These are phyloP conservation scores for Neoascia interrupta DNA, from an alignment of 2,888 invertebrate genomes.

Conservation along the genomic window DNA sequence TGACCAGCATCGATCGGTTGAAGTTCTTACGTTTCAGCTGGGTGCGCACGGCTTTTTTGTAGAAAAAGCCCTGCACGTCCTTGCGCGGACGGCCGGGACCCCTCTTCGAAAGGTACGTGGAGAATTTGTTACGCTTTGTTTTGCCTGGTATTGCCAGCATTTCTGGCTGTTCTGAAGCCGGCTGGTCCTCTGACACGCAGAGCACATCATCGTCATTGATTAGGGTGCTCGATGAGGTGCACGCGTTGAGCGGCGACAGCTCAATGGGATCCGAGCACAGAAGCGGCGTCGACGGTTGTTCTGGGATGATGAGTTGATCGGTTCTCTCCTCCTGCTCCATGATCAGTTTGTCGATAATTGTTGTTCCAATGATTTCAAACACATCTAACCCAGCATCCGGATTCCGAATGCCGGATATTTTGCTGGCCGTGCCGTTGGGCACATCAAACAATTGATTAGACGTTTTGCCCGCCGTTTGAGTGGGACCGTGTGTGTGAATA, in stretches of 20 bases:
- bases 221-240: slow-evolving; percentile 55
- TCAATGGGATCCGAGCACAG: slow-evolving; percentile 61
- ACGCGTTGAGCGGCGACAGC: slow-evolving; percentile 58
- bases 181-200: slow-evolving; percentile 57
- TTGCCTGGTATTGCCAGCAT: slow-evolving; percentile 40
- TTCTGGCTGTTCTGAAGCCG: slow-evolving; percentile 35
- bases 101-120: slow-evolving; percentile 81
- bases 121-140: slow-evolving; percentile 61
- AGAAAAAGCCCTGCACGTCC: slow-evolving; percentile 79
- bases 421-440: slow-evolving; percentile 52
- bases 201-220: slow-evolving; percentile 59
- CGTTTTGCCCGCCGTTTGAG: slow-evolving; percentile 26
- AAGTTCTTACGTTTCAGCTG: slow-evolving; percentile 58
- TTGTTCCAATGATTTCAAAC: slow-evolving; percentile 52
- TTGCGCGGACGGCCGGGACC: slow-evolving; percentile 90
- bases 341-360: slow-evolving; percentile 28
- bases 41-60: slow-evolving; percentile 66
- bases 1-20: slow-evolving; percentile 57
- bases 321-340: slow-evolving; percentile 57
- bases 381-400: slow-evolving; percentile 65
- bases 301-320: slow-evolving; percentile 43
- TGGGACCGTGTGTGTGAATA: not conserved
- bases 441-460: slow-evolving; percentile 44
- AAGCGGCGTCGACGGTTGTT: slow-evolving; percentile 47
- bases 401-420: slow-evolving; percentile 53